phyloP scores from a whole-genome alignment of 23 tunicate genomes.

The Aplidium turbinatum region DNA sequence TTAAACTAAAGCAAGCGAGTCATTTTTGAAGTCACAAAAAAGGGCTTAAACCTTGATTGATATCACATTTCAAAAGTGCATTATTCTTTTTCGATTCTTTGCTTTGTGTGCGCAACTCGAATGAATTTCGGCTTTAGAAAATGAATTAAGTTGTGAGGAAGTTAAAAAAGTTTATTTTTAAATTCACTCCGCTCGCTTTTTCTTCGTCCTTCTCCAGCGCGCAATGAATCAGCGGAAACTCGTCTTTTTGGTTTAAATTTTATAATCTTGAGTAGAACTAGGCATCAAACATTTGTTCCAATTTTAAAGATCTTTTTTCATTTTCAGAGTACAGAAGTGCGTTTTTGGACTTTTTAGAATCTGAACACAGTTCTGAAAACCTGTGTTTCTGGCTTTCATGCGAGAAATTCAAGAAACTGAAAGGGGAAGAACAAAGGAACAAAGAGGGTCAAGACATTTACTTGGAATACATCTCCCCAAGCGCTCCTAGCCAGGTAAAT shows the following conservation, averaged over 20 bases:
- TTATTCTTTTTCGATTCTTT: too few relatives aligned
- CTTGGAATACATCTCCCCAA: conserved; percentile 41
- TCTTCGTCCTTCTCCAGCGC: too few relatives aligned
- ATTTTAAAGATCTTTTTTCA: conserved; percentile 7
- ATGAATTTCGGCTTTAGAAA: too few relatives aligned
- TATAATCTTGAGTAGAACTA: neutral
- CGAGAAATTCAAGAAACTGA: conserved; percentile 58
- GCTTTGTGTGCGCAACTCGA: too few relatives aligned
- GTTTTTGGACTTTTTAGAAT: conserved; percentile 64
- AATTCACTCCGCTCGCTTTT: too few relatives aligned
- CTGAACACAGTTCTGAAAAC: conserved; percentile 85
- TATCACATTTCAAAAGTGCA: too few relatives aligned
- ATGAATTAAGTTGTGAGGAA: too few relatives aligned
- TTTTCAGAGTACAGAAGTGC: conserved; percentile 48
- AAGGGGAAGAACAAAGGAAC: conserved; percentile 35
- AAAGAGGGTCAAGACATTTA: conserved; percentile 43
- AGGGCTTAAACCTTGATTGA: too few relatives aligned
- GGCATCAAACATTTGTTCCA: neutral
- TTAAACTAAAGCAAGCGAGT: too few relatives aligned
- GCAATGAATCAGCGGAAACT: neutral
- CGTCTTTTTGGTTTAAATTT: neutral
- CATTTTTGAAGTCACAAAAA: too few relatives aligned
- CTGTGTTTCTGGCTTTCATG: conserved; percentile 69
- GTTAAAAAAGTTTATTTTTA: too few relatives aligned
- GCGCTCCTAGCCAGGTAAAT: conserved; percentile 61